Evolutionary conservation across 2,888 invertebrate species (phyloP), one percentile per base, ranked within the genome.

Genomic region (Vanessa cardui): DNA sequence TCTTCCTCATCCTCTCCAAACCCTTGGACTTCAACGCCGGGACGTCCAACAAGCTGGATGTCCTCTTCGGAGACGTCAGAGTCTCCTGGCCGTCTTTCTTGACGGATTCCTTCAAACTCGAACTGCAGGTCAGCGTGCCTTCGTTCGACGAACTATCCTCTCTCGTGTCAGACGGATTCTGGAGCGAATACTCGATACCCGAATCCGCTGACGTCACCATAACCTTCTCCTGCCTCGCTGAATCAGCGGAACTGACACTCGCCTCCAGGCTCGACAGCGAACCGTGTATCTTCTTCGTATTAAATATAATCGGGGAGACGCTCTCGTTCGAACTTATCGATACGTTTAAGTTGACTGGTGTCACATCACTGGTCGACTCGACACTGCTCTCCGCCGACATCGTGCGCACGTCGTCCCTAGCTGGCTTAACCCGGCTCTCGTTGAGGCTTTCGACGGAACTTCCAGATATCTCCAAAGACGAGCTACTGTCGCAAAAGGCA

Each of bases 1-100:
- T 93, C 83, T 95, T 95, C 18, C 95, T 87, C 78, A 92, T 91
- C 18, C 94, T 78, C 45, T 92, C 91, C 45, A 88, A 76, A 0
- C 87, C 85, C 76, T 90, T 89, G 5, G 78, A 85, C 64, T 91
- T 92, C 58, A 90, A 75, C 1, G 92, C 91, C 0, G 93, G 92
- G 1, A 93, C 90, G 46, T 93, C 93, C 1, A 92, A 71, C 4
- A 92, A 71, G 75, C 92, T 92, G 0, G 92, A 88, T 0, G 90
- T 83, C 44, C 92, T 73, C 72, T 92, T 92, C 0, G 92, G 92
- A 0, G 87, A 86, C 0, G 87, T 88, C 16, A 89, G 66, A 1
- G 84, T 86, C 33, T 90, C 91, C 58, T 87, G 84, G 0, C 85
- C 84, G 2, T 81, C 76, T 62, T 83, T 86, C 39, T 82, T 86